A percentile compares a stretch with the other conserved stretches of the same genome.
phyloP scores from a whole-genome alignment of 64 coral and sea anemone genomes.

The Cladopsammia gracilis region DNA sequence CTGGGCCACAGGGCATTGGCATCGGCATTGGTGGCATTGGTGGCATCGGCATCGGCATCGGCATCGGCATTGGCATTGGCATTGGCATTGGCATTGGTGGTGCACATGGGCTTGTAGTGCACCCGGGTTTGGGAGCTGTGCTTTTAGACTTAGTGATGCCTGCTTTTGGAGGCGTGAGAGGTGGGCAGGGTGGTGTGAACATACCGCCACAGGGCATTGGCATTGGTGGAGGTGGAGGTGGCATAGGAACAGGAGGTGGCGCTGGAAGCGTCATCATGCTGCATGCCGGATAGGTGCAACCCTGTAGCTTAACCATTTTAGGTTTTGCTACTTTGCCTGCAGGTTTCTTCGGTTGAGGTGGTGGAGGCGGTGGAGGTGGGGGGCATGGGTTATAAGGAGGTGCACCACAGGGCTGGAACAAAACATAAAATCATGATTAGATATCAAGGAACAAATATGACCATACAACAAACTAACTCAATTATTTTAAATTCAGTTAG shows the following conservation, averaged over 20 bases:
- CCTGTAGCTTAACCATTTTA: neutral
- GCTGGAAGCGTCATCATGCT: constrained; percentile 41
- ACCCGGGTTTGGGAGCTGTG: constrained; percentile 42
- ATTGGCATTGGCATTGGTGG: constrained; percentile 45
- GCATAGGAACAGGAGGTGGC: constrained; percentile 37
- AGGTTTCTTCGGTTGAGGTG: constrained; percentile 30
- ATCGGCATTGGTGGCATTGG: constrained; percentile 43
- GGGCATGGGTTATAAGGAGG: constrained; percentile 45
- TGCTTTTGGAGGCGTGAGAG: constrained; percentile 42
- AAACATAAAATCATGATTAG: neutral
- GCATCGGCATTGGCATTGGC: constrained; percentile 25
- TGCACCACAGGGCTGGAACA: constrained; percentile 20
- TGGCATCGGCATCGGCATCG: constrained; percentile 15
- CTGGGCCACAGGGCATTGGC: constrained; percentile 41
- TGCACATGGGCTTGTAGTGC: constrained; percentile 15
- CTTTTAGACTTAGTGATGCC: constrained; percentile 41
- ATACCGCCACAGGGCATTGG: neutral
- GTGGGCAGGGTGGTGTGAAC: constrained; percentile 34
- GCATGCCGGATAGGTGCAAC: constrained; percentile 28
- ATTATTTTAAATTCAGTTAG: too few relatives aligned
- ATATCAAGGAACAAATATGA: neutral
- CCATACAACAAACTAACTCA: too few relatives aligned
- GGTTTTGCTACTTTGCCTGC: constrained; percentile 26
- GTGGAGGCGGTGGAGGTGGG: constrained; percentile 21
- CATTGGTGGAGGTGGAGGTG: constrained; percentile 37